Evolutionary conservation across 2,888 invertebrate species (phyloP).

Genomic region (Tetramorium bicarinatum): DNA sequence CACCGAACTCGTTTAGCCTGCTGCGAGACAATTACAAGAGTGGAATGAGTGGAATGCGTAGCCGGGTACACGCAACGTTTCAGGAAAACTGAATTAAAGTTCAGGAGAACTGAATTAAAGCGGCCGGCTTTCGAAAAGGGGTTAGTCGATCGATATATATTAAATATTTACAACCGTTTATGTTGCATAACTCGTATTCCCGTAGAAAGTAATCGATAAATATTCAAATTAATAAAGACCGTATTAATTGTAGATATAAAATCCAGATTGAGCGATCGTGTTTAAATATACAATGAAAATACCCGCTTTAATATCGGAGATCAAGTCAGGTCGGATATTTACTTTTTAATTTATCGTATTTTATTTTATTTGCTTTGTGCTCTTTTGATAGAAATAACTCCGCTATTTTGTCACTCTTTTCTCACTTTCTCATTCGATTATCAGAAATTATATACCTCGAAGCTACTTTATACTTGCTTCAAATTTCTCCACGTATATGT

Average conservation of each 20-base stretch:
- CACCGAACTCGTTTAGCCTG: slow-evolving; percentile 4
- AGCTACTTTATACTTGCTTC: not conserved
- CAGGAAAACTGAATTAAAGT: slow-evolving; percentile 28
- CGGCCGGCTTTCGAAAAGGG: not conserved
- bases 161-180: slow-evolving; percentile 21
- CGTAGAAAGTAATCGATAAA: not conserved
- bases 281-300: slow-evolving; percentile 22
- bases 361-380: not conserved
- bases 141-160: not conserved
- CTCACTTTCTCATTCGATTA: not conserved
- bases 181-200: not conserved
- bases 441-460: not conserved
- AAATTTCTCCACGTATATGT: not conserved
- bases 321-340: not conserved
- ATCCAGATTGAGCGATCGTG: not conserved
- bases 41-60: slow-evolving; percentile 8
- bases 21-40: slow-evolving; percentile 15
- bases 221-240: slow-evolving; percentile 25
- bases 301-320: not conserved
- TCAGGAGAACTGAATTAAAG: slow-evolving; percentile 3
- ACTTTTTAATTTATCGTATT: not conserved
- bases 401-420: not conserved
- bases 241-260: slow-evolving; percentile 1
- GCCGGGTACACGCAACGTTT: slow-evolving; percentile 7
- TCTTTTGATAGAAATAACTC: not conserved